Evolutionary conservation across 2,888 invertebrate genomes (phyloP).

Genomic region (Nycteola revayana): DNA sequence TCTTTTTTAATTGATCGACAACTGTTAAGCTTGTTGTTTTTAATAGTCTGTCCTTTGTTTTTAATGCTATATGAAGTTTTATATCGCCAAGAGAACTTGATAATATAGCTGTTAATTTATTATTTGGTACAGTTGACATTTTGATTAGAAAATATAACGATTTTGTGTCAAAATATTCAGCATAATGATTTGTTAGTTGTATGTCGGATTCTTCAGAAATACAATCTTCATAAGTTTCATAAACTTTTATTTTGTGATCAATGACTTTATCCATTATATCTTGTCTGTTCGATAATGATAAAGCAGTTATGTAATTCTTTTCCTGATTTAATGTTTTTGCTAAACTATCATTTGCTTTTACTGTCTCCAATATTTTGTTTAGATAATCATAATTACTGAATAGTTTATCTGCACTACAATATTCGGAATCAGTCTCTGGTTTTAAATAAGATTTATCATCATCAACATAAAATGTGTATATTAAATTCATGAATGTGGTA

Average conservation of each 20-base stretch:
- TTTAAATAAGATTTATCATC: slow-evolving; percentile 41
- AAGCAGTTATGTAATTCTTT: slow-evolving; percentile 50
- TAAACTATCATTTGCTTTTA: slow-evolving; percentile 47
- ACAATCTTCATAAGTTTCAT: slow-evolving; percentile 56
- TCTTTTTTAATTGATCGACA: slow-evolving; percentile 41
- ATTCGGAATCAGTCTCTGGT: slow-evolving; percentile 31
- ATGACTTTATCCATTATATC: slow-evolving; percentile 56
- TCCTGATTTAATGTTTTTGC: slow-evolving; percentile 47
- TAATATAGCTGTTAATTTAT: slow-evolving; percentile 38
- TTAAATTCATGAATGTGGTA: slow-evolving; percentile 54
- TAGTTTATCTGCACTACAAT: slow-evolving; percentile 47
- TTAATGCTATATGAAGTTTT: slow-evolving; percentile 52
- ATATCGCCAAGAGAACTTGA: slow-evolving; percentile 29
- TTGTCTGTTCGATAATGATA: slow-evolving; percentile 58
- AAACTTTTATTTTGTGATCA: slow-evolving; percentile 39
- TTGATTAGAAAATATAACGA: slow-evolving; percentile 47
- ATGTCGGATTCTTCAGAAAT: slow-evolving; percentile 37
- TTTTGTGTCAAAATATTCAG: slow-evolving; percentile 48
- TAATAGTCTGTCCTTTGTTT: slow-evolving; percentile 35
- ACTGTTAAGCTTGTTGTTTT: slow-evolving; percentile 54
- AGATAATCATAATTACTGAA: slow-evolving; percentile 51
- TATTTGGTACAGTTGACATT: slow-evolving; percentile 35
- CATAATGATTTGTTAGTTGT: slow-evolving; percentile 46
- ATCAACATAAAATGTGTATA: slow-evolving; percentile 52
- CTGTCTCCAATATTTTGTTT: slow-evolving; percentile 47